Base-by-base conservation (phyloP, 2,113 vertebrate genomes). In the Colossoma macropomum region DNA sequence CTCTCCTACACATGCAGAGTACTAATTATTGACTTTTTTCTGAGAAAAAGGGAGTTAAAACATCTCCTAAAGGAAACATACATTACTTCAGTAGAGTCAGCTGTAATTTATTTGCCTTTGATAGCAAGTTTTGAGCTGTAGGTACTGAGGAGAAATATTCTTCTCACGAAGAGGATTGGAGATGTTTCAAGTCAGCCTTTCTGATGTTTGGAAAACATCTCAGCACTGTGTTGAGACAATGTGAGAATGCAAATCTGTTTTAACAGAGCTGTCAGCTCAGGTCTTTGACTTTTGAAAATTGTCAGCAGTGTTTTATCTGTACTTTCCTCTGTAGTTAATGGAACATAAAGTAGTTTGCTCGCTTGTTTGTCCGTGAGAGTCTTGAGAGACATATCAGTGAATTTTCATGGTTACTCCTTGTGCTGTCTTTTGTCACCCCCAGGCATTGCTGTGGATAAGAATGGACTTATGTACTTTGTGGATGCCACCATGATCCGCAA, bases 401-500 rank as follows among this genome's bases (percentile, higher is more conserved):
- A 19, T 77, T 21, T n/a, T 77, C 34, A 70, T 73, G 32, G 50
- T 38, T 38, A 63, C 62, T 72, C 38, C 78, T n/a, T 65, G 50
- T 41, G 59, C n/a, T 23, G n/a, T 59, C 38, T 7, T 23, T 38
- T 84, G 21, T 80, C 34, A 27, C 41, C 8, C 50, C 0, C 85
- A 97, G 96, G 96, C 60, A 95, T 97, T 25, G 96, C 96, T 21
- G 93, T 97, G 75, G 96, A 97, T 92, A 96, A 96, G 86, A 96
- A 96, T 1, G 96, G 96, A 12, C 92, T 97, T 72, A 96, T 96
- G 94, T 97, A 97, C 89, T 97, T 97, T 82, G 96, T 97, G 48
- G 96, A 97, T 27, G 96, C 96, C 83, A 97, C 96, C 66, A 96
- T 96, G 96, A 96, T 97, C 81, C 94, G 96, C 75, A 96, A 96